A percentile compares a stretch with the other conserved stretches of the same genome.
Conservation (phyloP, 2,888 invertebrate species). For the Sarcophaga variegata region DNA sequence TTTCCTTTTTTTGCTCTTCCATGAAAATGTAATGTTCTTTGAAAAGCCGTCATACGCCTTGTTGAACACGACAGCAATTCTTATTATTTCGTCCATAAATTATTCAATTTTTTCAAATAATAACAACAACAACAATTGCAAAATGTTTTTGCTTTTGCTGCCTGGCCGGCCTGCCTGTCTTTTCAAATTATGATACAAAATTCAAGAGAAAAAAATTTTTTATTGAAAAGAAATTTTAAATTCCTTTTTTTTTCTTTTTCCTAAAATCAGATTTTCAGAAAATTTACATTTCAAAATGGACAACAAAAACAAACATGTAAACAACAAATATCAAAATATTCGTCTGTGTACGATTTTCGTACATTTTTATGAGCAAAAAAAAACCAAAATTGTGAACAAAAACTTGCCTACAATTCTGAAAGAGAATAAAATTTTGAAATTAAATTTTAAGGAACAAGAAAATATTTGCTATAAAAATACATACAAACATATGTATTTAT, state of each 20-base stretch:
- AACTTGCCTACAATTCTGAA: too few species aligned
- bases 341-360: too few species aligned
- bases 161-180: constrained; percentile 2
- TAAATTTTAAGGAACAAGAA: too few species aligned
- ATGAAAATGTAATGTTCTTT: too few species aligned
- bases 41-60: constrained; percentile 35
- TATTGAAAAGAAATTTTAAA: constrained; percentile 4
- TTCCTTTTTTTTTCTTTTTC: background rate
- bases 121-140: too few species aligned
- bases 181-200: constrained; percentile 31
- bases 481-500: too few species aligned
- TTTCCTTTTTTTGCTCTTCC: too few species aligned
- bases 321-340: too few species aligned
- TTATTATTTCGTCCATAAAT: constrained; percentile 22
- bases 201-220: background rate
- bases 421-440: too few species aligned
- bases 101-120: constrained; percentile 12
- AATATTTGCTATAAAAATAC: too few species aligned
- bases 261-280: background rate
- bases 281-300: background rate
- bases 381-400: too few species aligned
- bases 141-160: background rate
- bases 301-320: background rate
- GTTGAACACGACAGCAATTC: constrained; percentile 19
- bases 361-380: too few species aligned